These are phyloP conservation scores for Calephelis virginiensis DNA, from an alignment of 1,140 invertebrate species.

Conservation along the genomic window DNA sequence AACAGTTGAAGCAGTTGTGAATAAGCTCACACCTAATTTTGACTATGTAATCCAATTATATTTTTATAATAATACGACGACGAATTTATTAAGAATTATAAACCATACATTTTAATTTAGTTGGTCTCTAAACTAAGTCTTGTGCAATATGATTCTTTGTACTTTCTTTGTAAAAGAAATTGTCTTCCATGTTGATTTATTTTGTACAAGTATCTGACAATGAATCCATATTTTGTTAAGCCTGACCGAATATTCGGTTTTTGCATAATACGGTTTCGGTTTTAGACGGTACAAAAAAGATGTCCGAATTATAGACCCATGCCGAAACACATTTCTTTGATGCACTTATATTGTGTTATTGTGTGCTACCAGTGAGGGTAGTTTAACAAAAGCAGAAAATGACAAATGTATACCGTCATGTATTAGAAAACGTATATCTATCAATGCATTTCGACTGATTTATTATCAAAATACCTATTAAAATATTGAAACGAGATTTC, in stretches of 20 bases:
- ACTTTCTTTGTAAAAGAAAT: slow-evolving; percentile 25
- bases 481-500: too few species aligned
- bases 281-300: too few species aligned
- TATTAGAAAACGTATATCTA: too few species aligned
- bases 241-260: not conserved
- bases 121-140: slow-evolving; percentile 4
- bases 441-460: too few species aligned
- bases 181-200: slow-evolving; percentile 27
- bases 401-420: too few species aligned
- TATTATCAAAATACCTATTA: too few species aligned
- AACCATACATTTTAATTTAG: slow-evolving; percentile 11
- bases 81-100: slow-evolving; percentile 9
- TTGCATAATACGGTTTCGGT: too few species aligned
- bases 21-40: slow-evolving; percentile 1
- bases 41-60: slow-evolving; percentile 10
- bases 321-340: too few species aligned
- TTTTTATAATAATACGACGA: slow-evolving; percentile 6
- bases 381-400: too few species aligned
- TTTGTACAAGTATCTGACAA: slow-evolving; percentile 15
- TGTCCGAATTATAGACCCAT: too few species aligned
- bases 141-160: slow-evolving; percentile 29
- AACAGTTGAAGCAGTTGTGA: not conserved
- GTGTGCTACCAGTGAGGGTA: too few species aligned
- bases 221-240: not conserved
- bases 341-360: too few species aligned